Base-by-base conservation (phyloP, 2,113 vertebrate genomes). In the Oreocharis arfaki region DNA sequence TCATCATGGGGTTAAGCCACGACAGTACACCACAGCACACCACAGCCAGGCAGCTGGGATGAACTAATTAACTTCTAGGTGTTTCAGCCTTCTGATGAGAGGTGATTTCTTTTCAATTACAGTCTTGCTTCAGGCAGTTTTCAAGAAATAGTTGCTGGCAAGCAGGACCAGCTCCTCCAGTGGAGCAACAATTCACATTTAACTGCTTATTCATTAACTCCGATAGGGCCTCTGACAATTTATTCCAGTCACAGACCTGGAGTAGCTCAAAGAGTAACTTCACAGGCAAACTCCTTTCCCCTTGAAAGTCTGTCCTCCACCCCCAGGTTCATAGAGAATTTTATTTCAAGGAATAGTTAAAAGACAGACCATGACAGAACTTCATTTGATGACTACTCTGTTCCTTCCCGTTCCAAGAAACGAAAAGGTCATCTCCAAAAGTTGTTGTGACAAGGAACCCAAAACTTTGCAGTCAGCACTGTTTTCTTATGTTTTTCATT, bases 141-240 rank as follows among this genome's bases (percentile, higher is more conserved):
- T 69, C 82, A 95, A 77, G 63, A 91, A 84, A 90, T 2, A 74
- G 46, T 64, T 0, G 0, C 35, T 89, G 68, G 89, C 60, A 81
- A 92, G 84, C 56, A 81, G 39, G 68, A 95, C 86, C 60, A 88
- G 87, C 90, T 91, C 42, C 84, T 91, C 93, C 70, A 89, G 84
- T 32, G 10, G 61, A 64, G 20, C 76, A 84, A 79, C 85, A 89
- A 90, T 81, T 93, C 83, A 77, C 52, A 81, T 90, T 69, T 56
- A 91, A 92, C 83, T 84, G 64, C 68, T 81, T 53, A 86, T 90
- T 90, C 76, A 41, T 92, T 89, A 87, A 84, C 28, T 95, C 37
- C 1, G n/a, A 11, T 2, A 74, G 39, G 47, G 47, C 42, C 44
- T 88, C 84, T 42, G 21, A 91, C n/a, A 41, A 87, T 84, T 77